Conservation (phyloP, 2,888 invertebrate species). For the Eurytoma californica region DNA sequence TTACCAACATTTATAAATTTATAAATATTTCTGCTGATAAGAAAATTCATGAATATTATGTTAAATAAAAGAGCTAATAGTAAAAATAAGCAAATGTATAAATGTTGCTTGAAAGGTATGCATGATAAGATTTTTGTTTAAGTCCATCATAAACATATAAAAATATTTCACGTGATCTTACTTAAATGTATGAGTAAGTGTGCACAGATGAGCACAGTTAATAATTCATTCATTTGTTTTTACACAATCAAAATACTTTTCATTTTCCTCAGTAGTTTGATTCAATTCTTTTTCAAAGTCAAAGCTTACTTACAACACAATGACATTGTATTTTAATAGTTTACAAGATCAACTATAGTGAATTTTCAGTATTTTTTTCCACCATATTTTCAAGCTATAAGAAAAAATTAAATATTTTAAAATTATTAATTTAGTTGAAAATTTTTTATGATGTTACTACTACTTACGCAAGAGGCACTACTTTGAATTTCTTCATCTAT, state of each 20-base stretch:
- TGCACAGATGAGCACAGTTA: slow-evolving; percentile 24
- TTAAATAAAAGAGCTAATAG: no score
- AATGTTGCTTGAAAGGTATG: slow-evolving; percentile 1
- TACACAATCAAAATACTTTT: no score
- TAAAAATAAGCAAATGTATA: slow-evolving; percentile 1
- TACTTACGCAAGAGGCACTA: slow-evolving; percentile 71
- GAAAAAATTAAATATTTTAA: slow-evolving; percentile 45
- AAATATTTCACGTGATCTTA: slow-evolving; percentile 45
- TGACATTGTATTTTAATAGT: no score
- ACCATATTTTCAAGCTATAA: slow-evolving; percentile 67
- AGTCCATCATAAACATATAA: slow-evolving; percentile 42
- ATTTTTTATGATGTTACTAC: slow-evolving; percentile 14
- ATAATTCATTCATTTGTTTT: slow-evolving; percentile 15
- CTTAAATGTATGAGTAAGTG: slow-evolving; percentile 19
- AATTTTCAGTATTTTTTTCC: slow-evolving; percentile 23
- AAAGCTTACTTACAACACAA: neutral
- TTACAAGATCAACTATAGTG: neutral
- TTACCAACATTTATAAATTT: slow-evolving; percentile 14
- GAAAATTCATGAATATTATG: no score
- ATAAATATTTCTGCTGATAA: no score
- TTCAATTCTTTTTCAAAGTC: neutral
- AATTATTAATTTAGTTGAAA: slow-evolving; percentile 11
- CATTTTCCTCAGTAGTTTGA: no score
- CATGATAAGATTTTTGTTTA: slow-evolving; percentile 20
- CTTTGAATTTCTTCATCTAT: slow-evolving; percentile 70